Conservation (phyloP, 2,113 vertebrate genomes). For the Heterotis niloticus region DNA sequence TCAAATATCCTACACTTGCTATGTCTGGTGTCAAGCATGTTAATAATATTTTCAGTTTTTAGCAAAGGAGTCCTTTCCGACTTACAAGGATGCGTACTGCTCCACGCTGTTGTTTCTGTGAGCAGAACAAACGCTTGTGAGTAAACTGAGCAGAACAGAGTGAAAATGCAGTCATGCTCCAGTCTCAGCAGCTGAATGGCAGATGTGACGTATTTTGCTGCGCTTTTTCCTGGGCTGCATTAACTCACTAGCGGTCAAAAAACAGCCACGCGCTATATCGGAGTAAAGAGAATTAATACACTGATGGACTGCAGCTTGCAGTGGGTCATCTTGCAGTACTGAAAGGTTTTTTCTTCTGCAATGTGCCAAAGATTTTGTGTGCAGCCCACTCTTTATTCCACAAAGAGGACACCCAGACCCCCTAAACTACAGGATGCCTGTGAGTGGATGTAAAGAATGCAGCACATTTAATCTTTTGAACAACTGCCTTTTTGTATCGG, state of each 20-base stretch:
- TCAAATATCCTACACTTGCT: too few relatives aligned
- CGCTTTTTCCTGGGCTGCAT: background rate
- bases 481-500: constrained; percentile 18
- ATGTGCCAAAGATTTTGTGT: background rate
- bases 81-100: background rate
- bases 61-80: too few relatives aligned
- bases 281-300: background rate
- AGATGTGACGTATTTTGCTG: background rate
- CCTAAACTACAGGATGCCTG: background rate
- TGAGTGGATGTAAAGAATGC: background rate
- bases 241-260: background rate
- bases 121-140: background rate
- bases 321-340: background rate
- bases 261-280: background rate
- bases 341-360: background rate
- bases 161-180: background rate
- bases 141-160: background rate
- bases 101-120: background rate
- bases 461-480: constrained; percentile 12
- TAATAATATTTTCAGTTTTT: too few relatives aligned
- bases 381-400: background rate
- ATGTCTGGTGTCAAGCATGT: background rate
- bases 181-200: background rate
- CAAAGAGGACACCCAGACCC: constrained; percentile 14
- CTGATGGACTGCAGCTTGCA: constrained; percentile 9